Conservation (phyloP, 2,888 invertebrate genomes). For the Hydrotaea cyrtoneurina region DNA sequence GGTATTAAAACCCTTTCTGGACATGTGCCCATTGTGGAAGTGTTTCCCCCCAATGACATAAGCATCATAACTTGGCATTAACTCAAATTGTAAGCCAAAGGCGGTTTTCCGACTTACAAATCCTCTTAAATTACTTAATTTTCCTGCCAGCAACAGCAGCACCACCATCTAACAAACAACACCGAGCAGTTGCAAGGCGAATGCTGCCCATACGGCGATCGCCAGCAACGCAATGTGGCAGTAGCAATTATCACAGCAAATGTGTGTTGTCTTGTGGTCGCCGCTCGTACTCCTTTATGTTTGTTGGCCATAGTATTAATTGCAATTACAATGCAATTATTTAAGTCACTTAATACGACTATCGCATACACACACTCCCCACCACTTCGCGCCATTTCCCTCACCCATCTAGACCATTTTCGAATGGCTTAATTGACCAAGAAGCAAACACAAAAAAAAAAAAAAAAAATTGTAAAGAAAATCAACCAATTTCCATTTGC, state of each 20-base stretch:
- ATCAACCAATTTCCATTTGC: conserved; percentile 29
- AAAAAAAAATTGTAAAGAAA: conserved; percentile 52
- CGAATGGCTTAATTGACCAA: conserved; percentile 70
- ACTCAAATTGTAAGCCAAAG: conserved; percentile 60
- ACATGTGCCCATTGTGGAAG: background rate
- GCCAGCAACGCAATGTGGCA: conserved; percentile 30
- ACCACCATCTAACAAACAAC: conserved; percentile 56
- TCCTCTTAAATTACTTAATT: conserved; percentile 79
- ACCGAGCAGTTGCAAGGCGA: conserved; percentile 21
- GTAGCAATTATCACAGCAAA: conserved; percentile 38
- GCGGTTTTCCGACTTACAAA: conserved; percentile 73
- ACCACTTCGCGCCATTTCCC: conserved; percentile 23
- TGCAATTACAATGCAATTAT: conserved; percentile 79
- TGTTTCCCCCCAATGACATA: conserved; percentile 8
- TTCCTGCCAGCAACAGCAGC: conserved; percentile 62
- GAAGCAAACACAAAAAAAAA: conserved; percentile 25
- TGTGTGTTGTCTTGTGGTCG: conserved; percentile 1
- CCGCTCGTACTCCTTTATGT: background rate
- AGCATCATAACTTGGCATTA: conserved; percentile 59
- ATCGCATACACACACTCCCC: conserved; percentile 22
- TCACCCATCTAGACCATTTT: background rate
- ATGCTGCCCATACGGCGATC: too few relatives aligned
- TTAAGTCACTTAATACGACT: conserved; percentile 63
- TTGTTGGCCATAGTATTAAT: conserved; percentile 73
- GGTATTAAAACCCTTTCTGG: conserved; percentile 15